phyloP scores from a whole-genome alignment of 1,140 invertebrate species.

The Antheraea pernyi region DNA sequence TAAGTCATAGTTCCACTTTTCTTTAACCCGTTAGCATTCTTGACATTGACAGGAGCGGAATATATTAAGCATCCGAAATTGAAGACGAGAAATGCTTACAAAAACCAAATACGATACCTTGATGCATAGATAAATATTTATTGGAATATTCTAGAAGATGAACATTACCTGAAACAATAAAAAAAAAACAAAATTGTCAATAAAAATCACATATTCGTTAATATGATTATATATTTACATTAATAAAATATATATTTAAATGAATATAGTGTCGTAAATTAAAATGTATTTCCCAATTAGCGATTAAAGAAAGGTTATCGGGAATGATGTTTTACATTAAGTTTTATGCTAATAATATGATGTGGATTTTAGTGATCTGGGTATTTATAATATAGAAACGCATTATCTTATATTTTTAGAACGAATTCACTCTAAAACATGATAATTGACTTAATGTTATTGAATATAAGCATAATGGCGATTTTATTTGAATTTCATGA shows the following conservation, averaged over 20 bases:
- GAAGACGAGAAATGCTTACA: background rate
- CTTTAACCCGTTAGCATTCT: too few species aligned
- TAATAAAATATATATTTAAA: background rate
- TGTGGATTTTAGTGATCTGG: background rate
- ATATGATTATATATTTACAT: background rate
- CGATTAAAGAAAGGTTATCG: background rate
- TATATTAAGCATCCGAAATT: too few species aligned
- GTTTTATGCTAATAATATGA: background rate
- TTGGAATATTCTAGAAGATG: background rate
- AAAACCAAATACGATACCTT: background rate
- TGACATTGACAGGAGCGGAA: too few species aligned
- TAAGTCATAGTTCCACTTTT: too few species aligned
- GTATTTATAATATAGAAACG: background rate
- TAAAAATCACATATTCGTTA: background rate
- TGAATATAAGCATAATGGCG: too few species aligned
- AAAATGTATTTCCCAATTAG: background rate
- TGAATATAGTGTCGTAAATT: background rate
- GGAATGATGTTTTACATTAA: background rate
- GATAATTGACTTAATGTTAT: too few species aligned
- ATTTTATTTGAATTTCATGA: too few species aligned
- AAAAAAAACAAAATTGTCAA: slow-evolving; percentile 18
- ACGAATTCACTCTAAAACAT: too few species aligned
- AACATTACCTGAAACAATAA: slow-evolving; percentile 34
- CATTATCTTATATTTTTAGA: background rate
- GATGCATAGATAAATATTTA: background rate